Percentiles rank a stretch among this genome's conserved stretches.
phyloP scores from a whole-genome alignment of 2,797 vertebrate genomes.

The Halcyon leucocephala region DNA sequence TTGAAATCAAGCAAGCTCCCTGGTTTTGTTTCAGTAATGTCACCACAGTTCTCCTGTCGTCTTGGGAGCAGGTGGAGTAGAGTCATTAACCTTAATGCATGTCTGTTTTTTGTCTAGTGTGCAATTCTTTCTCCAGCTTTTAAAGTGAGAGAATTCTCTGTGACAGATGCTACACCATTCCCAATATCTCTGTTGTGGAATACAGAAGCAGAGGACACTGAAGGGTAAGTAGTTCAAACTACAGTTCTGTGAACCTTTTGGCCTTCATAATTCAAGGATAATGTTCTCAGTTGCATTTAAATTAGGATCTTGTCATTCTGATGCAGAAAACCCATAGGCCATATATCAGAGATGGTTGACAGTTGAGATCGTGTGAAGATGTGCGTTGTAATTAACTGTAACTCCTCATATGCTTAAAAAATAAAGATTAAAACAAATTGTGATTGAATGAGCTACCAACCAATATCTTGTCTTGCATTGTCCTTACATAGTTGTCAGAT shows the following conservation, averaged over 20 bases:
- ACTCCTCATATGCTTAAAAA: neutral
- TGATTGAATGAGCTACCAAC: neutral
- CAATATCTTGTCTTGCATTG: neutral
- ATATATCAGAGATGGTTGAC: neutral
- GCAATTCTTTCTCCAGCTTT: slow-evolving; percentile 85
- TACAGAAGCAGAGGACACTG: slow-evolving; percentile 80
- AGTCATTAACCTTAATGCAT: neutral
- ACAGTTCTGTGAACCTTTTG: neutral
- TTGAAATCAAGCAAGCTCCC: neutral
- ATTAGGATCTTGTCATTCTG: neutral
- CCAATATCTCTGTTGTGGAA: slow-evolving; percentile 84
- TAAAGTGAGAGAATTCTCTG: slow-evolving; percentile 85
- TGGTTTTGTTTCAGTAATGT: neutral
- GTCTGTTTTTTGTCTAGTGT: slow-evolving; percentile 70
- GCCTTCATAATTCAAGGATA: neutral
- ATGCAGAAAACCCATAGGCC: neutral
- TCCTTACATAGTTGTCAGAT: neutral
- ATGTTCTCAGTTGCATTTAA: neutral
- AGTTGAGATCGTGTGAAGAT: neutral
- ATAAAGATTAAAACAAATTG: neutral
- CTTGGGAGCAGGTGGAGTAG: neutral
- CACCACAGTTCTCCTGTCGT: neutral
- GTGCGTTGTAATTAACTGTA: neutral
- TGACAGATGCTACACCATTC: slow-evolving; percentile 83
- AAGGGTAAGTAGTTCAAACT: slow-evolving; percentile 76